Evolutionary conservation across 2,113 vertebrate genomes (phyloP).

Genomic region (Myrmecophaga tridactyla): DNA sequence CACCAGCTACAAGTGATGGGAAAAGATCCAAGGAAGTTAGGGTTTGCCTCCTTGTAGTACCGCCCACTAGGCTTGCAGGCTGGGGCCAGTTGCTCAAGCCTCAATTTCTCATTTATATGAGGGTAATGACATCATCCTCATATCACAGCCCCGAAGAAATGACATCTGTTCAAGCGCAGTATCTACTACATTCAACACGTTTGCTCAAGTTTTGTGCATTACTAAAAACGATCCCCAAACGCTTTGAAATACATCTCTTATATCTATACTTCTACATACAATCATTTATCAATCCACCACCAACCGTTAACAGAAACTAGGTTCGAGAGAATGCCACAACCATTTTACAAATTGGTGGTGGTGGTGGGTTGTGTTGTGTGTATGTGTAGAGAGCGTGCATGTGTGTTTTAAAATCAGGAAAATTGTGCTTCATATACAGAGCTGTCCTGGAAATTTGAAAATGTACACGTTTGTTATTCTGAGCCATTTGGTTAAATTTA

Average conservation of each 20-base stretch:
- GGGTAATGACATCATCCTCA: not conserved
- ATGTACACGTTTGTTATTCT: conserved; percentile 83
- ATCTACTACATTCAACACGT: not conserved
- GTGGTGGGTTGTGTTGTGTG: not conserved
- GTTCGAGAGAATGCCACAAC: not conserved
- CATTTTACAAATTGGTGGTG: not conserved
- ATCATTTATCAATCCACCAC: not conserved
- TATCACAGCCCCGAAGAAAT: not conserved
- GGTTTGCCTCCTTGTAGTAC: not conserved
- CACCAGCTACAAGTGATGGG: rapidly evolving
- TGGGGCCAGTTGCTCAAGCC: not conserved
- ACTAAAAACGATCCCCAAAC: not conserved
- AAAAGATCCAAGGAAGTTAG: not conserved
- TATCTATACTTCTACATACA: not conserved
- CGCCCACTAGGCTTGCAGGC: too few species aligned
- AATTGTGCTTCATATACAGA: conserved; percentile 79
- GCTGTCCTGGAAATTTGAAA: conserved; percentile 83
- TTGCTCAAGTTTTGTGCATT: not conserved
- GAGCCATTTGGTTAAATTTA: conserved; percentile 91
- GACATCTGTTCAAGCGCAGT: too few species aligned
- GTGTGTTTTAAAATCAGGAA: conserved; percentile 66
- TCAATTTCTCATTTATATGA: not conserved
- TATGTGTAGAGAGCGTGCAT: not conserved
- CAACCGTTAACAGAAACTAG: not conserved
- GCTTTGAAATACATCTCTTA: not conserved